Conservation (phyloP, 2,113 vertebrate species). For the Pelecanoides urinatrix region DNA sequence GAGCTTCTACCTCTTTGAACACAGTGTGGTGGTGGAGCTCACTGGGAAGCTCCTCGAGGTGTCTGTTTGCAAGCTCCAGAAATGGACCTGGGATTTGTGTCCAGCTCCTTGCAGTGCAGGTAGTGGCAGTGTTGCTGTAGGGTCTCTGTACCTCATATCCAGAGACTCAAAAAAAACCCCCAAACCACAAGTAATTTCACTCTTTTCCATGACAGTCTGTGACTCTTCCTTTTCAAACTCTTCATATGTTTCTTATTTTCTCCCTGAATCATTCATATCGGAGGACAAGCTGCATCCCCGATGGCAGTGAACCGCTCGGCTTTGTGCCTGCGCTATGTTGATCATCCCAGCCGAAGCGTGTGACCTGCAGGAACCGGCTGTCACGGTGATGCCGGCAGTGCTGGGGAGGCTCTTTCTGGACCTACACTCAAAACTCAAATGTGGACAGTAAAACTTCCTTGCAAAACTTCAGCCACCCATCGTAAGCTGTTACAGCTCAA, state of each 20-base stretch:
- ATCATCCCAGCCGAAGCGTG: not conserved
- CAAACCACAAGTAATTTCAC: not conserved
- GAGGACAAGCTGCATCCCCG: not conserved
- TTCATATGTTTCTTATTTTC: not conserved
- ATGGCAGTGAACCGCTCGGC: not conserved
- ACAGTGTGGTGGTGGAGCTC: not conserved
- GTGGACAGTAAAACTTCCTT: not conserved
- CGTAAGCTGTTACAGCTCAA: not conserved
- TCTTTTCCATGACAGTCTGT: not conserved
- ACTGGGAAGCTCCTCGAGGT: not conserved
- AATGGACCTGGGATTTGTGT: not conserved
- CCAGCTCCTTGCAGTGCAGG: fast-evolving
- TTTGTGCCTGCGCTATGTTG: not conserved
- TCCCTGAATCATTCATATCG: not conserved
- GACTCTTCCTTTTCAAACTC: not conserved
- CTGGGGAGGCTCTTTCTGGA: not conserved
- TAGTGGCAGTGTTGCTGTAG: not conserved
- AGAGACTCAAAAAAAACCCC: not conserved
- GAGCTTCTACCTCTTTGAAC: not conserved
- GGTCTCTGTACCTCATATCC: not conserved
- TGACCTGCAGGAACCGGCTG: not conserved
- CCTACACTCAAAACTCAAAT: fast-evolving
- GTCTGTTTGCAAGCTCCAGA: not conserved
- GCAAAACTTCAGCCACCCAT: not conserved
- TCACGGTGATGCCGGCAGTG: fast-evolving